Conservation (phyloP, 2,888 invertebrate species). For the Spisula solida region DNA sequence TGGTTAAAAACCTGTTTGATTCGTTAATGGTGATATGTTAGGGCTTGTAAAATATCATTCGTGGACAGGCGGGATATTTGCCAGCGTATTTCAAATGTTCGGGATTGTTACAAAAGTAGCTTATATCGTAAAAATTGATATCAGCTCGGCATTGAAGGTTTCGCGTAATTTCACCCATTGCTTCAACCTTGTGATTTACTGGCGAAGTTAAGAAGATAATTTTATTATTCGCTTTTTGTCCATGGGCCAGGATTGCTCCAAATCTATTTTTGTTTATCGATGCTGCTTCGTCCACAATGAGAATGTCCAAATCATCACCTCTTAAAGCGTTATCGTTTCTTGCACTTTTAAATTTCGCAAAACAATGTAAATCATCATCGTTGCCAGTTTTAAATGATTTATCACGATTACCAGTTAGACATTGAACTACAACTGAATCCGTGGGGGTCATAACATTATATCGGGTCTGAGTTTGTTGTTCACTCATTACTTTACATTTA, state of each 20-base stretch:
- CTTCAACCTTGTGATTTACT: conserved; percentile 42
- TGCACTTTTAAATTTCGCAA: conserved; percentile 42
- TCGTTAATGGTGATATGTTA: conserved; percentile 39
- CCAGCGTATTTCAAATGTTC: conserved; percentile 35
- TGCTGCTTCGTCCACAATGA: conserved; percentile 38
- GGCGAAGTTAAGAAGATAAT: conserved; percentile 41
- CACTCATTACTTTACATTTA: conserved; percentile 40
- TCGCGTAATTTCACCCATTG: conserved; percentile 22
- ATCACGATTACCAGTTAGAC: neutral
- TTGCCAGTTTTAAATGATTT: neutral
- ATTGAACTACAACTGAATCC: conserved; percentile 35
- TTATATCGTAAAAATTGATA: conserved; percentile 35
- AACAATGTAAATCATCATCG: conserved; percentile 40
- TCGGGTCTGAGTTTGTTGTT: conserved; percentile 21
- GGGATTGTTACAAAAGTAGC: conserved; percentile 35
- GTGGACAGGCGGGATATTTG: conserved; percentile 41
- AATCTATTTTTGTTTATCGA: conserved; percentile 37
- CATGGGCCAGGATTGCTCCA: conserved; percentile 41
- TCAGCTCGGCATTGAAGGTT: conserved; percentile 28
- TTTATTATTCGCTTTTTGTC: conserved; percentile 42
- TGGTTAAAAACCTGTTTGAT: conserved; percentile 33
- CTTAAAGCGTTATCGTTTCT: conserved; percentile 44
- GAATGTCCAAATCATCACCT: conserved; percentile 37
- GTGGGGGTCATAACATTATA: conserved; percentile 36
- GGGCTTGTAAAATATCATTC: conserved; percentile 45